Conservation (phyloP, 2,113 vertebrate species). For the human (Homo sapiens) region GRCh38 chr11:27297501-27298000, state of each 20-base stretch:
- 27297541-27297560: not conserved
- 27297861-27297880: not conserved
- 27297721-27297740: slow-evolving; percentile 55
- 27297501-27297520: too few relatives aligned
- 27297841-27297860: slow-evolving; percentile 41
- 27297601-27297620: not conserved
- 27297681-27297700: not conserved
- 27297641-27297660: not conserved
- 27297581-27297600: not conserved
- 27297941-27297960: not conserved
- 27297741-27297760: not conserved
- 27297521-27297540: not conserved
- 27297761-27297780: slow-evolving; percentile 12
- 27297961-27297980: not conserved
- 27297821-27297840: slow-evolving; percentile 65
- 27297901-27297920: not conserved
- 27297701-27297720: slow-evolving; percentile 51
- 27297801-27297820: slow-evolving; percentile 39
- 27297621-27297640: not conserved
- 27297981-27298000: not conserved
- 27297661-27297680: not conserved
- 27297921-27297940: not conserved
- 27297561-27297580: not conserved
- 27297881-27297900: not conserved
- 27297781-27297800: slow-evolving; percentile 56